Base-by-base conservation (phyloP, 1,140 invertebrate genomes). In the Apis laboriosa region DNA sequence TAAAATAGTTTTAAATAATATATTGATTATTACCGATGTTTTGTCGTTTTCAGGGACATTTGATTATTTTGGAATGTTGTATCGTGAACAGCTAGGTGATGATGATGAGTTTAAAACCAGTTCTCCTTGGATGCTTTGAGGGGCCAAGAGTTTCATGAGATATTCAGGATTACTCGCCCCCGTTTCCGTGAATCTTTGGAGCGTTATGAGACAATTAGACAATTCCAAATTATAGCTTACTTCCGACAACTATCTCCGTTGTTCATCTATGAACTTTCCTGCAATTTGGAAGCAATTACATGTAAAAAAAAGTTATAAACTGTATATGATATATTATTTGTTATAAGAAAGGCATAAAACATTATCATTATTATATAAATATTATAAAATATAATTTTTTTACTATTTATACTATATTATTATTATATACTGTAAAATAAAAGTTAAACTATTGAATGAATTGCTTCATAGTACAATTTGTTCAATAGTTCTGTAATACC, bases 141-240 rank as follows among this genome's bases (percentile, higher is more conserved):
- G 71, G 63, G 56, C 12, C 68, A 34, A 49, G 68, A 61, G 15
- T 68, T 81, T 82, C 67, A 61, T 58, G 11, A 51, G 28, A 58
- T 56, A 58, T 71, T 73, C 60, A 56, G 67, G 58, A 60, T 77
- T 85, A 77, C 78, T 64, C 78, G 85, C 77, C 78, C 85, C 83
- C 85, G 88, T 89, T 90, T 86, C 73, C 77, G 83, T 82, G 85
- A 84, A 87, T 80, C 80, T 85, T 72, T 64, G 72, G 70, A 86
- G 88, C 87, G 85, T 89, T 87, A 70, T 86, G 85, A 77, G 86
- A 79, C 85, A 80, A 90, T 85, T 85, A 83, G 84, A 85, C 77
- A 86, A 85, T 89, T 81, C 80, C 82, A 86, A 88, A 89, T 89
- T 90, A 86, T 78, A 87, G 76, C 56, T 73, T 73, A 83, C 82